phyloP scores from a whole-genome alignment of 2,113 vertebrate species.

The Thermophis baileyi region DNA sequence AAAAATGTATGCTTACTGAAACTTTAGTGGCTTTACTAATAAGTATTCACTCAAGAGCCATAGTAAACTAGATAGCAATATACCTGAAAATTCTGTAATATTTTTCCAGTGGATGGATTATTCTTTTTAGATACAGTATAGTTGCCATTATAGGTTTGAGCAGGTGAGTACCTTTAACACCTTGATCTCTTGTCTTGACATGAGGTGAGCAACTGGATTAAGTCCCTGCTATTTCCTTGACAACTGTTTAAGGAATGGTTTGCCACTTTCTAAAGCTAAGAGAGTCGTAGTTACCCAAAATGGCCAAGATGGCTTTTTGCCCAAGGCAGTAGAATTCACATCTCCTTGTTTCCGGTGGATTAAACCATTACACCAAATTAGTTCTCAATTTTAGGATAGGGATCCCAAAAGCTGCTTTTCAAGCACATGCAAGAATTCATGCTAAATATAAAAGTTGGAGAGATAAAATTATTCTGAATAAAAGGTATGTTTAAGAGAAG shows the following conservation, averaged over 20 bases:
- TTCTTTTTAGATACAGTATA: background rate
- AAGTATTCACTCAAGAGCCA: background rate
- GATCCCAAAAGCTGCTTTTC: background rate
- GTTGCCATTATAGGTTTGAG: background rate
- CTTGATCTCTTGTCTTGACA: background rate
- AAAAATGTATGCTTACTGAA: background rate
- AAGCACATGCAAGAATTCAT: background rate
- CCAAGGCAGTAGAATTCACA: too few relatives aligned
- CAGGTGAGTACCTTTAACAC: background rate
- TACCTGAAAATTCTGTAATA: background rate
- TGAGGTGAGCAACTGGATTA: background rate
- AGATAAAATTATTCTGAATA: too few relatives aligned
- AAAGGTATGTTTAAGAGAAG: too few relatives aligned
- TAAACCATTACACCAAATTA: too few relatives aligned
- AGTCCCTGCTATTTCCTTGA: background rate
- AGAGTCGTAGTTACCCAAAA: background rate
- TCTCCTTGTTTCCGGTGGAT: too few relatives aligned
- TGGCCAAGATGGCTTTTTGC: too few relatives aligned
- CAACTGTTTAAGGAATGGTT: background rate
- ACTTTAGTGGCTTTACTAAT: background rate
- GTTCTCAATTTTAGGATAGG: background rate
- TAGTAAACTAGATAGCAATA: background rate
- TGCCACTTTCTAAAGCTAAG: background rate
- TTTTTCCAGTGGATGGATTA: background rate
- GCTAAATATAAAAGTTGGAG: too few relatives aligned